Evolutionary conservation across 2,113 vertebrate species (phyloP), one percentile per base, ranked within the genome.

Genomic region (Pachycephala philippinensis): DNA sequence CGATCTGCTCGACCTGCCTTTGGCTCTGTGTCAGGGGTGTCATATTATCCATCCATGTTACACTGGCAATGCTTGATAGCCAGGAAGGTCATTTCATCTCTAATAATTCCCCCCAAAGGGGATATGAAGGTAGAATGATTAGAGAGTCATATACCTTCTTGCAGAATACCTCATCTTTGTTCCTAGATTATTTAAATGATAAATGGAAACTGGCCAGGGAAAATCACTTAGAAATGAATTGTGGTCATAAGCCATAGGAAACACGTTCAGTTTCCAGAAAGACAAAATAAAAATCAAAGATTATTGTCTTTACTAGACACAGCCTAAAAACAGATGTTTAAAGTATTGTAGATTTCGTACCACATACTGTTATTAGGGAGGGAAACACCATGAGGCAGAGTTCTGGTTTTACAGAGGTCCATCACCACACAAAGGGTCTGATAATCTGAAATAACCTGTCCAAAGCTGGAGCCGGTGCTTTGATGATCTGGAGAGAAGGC

Each of bases 171-270:
- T 95, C 90, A 96, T 96, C 78, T 96, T 87, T 95, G 81, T 94
- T 96, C 81, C 90, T 94, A 91, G 49, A 98, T 96, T 97, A 97
- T 90, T 91, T 96, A 93, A 97, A 97, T 93, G 84, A 95, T 81
- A 97, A 93, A 97, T 96, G 81, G 84, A 97, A 97, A 97, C 53
- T 72, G 68, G 85, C 83, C 81, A 93, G 78, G 70, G 77, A 95
- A 96, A 96, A 95, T 94, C 77, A 91, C 59, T 96, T 96, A 65
- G 50, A 95, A 89, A 95, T 96, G 64, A 97, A 94, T 82, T 94
- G 89, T 86, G 74, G 90, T 93, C 77, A 60, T 70, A 97, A 97
- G 53, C 42, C 87, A 83, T 80, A 86, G 90, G 77, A 97, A 97
- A 94, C 50, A 80, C 28, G 83, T 94, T 83, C 76, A 27, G 30